These are phyloP conservation scores for Glaucidium brasilianum DNA, from an alignment of 2,113 vertebrate genomes.

Conservation along the genomic window DNA sequence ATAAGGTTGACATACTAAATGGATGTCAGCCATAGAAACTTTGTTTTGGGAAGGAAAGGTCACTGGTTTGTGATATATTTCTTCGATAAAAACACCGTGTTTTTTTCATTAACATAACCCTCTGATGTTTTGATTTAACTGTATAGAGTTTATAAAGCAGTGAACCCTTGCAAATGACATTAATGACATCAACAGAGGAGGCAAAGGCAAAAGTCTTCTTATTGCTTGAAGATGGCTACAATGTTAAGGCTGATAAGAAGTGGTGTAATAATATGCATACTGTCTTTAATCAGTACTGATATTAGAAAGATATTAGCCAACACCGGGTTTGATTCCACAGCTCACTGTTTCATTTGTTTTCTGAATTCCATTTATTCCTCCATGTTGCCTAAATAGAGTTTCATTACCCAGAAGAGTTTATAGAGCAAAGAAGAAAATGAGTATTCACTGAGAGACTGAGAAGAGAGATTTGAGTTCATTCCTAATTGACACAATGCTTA, in stretches of 20 bases:
- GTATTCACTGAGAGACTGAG: not conserved
- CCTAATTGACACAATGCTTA: constrained; percentile 15
- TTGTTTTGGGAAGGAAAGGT: not conserved
- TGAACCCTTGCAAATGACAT: not conserved
- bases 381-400: not conserved
- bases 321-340: not conserved
- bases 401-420: not conserved
- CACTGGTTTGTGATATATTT: not conserved
- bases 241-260: not conserved
- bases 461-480: constrained; percentile 2
- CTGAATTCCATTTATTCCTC: not conserved
- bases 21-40: not conserved
- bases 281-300: not conserved
- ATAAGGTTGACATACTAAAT: not conserved
- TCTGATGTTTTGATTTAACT: not conserved
- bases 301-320: not conserved
- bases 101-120: not conserved
- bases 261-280: not conserved
- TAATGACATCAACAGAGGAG: not conserved
- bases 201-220: not conserved
- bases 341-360: not conserved
- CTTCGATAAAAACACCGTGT: not conserved
- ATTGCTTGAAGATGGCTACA: not conserved
- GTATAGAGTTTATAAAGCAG: not conserved
- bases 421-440: not conserved